Percentiles rank a stretch among this genome's conserved stretches.
These are phyloP conservation scores for Drosophila simulans DNA, from an alignment of 1,140 invertebrate species.

Conservation along the genomic window DNA sequence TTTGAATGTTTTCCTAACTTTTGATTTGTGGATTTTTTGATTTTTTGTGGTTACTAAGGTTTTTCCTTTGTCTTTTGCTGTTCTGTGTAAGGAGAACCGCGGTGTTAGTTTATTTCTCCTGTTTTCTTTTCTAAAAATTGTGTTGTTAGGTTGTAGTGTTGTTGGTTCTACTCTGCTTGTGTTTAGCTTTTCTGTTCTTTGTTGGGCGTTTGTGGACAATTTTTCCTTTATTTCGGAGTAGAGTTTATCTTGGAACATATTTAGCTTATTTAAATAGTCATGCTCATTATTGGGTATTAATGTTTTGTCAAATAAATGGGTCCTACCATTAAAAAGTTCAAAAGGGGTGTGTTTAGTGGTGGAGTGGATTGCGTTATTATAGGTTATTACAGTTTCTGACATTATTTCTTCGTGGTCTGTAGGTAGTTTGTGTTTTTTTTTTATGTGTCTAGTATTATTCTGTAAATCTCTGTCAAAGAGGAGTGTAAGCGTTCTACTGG, in stretches of 20 bases:
- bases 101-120: no score
- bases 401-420: constrained; percentile 3
- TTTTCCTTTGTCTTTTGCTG: no score
- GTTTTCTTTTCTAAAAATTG: no score
- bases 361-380: constrained; percentile 3
- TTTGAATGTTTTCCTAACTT: no score
- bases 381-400: neutral
- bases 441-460: neutral
- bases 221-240: neutral
- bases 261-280: neutral
- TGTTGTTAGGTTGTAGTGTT: no score
- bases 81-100: no score
- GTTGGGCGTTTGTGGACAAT: neutral
- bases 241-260: neutral
- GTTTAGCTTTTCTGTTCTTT: no score
- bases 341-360: neutral
- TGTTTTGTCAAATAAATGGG: constrained; percentile 3
- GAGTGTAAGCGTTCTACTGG: neutral
- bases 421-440: neutral
- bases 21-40: no score
- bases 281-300: neutral
- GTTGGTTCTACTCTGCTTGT: no score
- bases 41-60: no score
- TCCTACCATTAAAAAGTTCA: constrained; percentile 5
- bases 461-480: neutral